These are phyloP conservation scores for Lepidocyrtoides sp. DNA, from an alignment of 2,888 invertebrate species.

Conservation along the genomic window DNA sequence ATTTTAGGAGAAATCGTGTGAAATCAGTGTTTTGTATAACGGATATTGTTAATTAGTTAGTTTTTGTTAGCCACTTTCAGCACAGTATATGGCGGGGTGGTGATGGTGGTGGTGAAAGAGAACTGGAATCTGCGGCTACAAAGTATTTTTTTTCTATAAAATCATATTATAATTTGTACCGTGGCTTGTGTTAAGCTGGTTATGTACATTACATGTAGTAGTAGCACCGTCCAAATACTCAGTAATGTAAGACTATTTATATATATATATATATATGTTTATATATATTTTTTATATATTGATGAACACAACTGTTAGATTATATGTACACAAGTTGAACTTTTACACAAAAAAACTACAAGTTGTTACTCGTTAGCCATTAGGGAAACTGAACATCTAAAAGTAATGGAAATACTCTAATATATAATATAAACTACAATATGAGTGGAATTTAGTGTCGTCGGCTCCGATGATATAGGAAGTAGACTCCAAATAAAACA, in stretches of 20 bases:
- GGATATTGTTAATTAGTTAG: constrained; percentile 17
- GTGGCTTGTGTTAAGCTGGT: constrained; percentile 29
- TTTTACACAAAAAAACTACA: constrained; percentile 41
- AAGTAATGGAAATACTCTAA: neutral
- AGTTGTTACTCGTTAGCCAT: constrained; percentile 60
- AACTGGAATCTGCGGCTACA: neutral
- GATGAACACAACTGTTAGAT: constrained; percentile 60
- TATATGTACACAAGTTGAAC: neutral
- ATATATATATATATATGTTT: too few relatives aligned
- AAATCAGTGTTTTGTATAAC: too few relatives aligned
- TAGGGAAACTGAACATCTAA: constrained; percentile 42
- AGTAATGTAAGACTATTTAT: neutral
- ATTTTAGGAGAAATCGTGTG: too few relatives aligned
- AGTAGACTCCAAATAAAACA: constrained; percentile 85
- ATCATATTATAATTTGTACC: neutral
- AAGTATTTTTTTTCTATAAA: neutral
- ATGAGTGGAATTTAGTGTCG: constrained; percentile 75
- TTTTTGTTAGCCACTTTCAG: neutral
- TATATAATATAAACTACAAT: constrained; percentile 34
- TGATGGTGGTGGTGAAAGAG: constrained; percentile 23
- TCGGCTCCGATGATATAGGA: constrained; percentile 84
- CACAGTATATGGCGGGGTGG: neutral
- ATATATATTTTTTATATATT: neutral
- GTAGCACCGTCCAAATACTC: neutral
- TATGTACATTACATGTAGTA: neutral